Percentiles rank a stretch among this genome's conserved stretches.
These are phyloP conservation scores for Mohoua ochrocephala DNA, from an alignment of 2,113 vertebrate genomes.

Conservation along the genomic window DNA sequence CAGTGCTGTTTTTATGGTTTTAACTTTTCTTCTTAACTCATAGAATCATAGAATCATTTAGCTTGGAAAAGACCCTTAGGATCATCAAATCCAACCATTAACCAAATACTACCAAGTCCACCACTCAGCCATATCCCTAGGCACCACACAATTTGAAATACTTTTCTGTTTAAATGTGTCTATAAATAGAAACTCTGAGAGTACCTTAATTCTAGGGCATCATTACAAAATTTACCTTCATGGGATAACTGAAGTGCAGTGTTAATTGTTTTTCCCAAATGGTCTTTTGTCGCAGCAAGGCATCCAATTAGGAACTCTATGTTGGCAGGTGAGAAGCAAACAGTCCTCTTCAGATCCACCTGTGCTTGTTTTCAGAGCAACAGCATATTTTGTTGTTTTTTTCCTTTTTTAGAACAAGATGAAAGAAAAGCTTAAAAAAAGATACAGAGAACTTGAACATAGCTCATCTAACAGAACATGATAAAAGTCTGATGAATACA, in stretches of 20 bases:
- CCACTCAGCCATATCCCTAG: background rate
- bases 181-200: background rate
- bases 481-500: background rate
- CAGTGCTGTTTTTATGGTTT: background rate
- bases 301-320: background rate
- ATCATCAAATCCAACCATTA: background rate
- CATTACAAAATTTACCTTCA: background rate
- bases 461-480: background rate
- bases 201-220: background rate
- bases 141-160: background rate
- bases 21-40: background rate
- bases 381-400: background rate
- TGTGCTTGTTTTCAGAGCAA: background rate
- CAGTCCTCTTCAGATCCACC: background rate
- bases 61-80: background rate
- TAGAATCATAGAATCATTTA: background rate
- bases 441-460: background rate
- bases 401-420: background rate
- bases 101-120: background rate
- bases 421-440: background rate
- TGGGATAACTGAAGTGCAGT: background rate
- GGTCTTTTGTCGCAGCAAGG: background rate
- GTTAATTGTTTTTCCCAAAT: background rate
- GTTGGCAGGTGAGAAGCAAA: slow-evolving; percentile 31
- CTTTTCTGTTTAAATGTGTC: background rate